Conservation (phyloP, 37 sponge, comb jelly and placozoan species). For the Sycon ciliatum region DNA sequence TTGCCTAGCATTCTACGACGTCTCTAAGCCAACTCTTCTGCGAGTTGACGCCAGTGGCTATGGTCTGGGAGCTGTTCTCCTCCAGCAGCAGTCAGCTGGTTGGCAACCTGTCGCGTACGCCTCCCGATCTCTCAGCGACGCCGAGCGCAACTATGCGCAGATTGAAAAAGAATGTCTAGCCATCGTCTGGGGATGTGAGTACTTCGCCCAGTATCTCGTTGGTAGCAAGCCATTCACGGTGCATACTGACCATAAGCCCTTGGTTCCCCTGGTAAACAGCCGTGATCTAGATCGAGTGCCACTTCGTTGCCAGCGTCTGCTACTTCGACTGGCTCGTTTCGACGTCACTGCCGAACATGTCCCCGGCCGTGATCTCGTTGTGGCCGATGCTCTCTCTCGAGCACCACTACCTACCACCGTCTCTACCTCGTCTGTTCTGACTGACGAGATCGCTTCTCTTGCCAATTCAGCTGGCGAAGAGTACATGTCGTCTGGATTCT, state of each 20-base stretch:
- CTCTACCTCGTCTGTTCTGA: too few species aligned
- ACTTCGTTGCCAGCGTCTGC: slow-evolving; percentile 30
- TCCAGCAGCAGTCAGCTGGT: too few species aligned
- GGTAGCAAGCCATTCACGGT: slow-evolving; percentile 28
- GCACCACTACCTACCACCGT: too few species aligned
- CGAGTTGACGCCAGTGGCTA: too few species aligned
- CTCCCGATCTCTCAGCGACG: slow-evolving; percentile 27
- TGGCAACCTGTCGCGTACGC: slow-evolving; percentile 41
- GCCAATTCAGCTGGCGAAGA: too few species aligned
- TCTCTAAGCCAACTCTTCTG: too few species aligned
- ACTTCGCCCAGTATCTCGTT: slow-evolving; percentile 18
- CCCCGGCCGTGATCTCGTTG: slow-evolving; percentile 31
- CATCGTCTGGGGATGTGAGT: slow-evolving; percentile 30
- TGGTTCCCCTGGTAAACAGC: slow-evolving; percentile 36
- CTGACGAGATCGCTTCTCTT: too few species aligned
- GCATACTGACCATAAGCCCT: slow-evolving; percentile 48
- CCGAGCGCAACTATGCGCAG: slow-evolving; percentile 33
- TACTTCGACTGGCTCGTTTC: slow-evolving; percentile 35
- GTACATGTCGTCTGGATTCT: too few species aligned
- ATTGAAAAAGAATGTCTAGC: slow-evolving; percentile 43
- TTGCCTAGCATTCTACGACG: too few species aligned
- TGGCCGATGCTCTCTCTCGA: slow-evolving; percentile 41
- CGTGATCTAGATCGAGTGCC: slow-evolving; percentile 37
- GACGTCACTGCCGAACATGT: slow-evolving; percentile 35
- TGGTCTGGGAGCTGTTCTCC: too few species aligned